Evolutionary conservation across 1,140 invertebrate genomes (phyloP), one percentile per base, ranked within the genome.

Genomic region (Aphelenchoides besseyi): DNA sequence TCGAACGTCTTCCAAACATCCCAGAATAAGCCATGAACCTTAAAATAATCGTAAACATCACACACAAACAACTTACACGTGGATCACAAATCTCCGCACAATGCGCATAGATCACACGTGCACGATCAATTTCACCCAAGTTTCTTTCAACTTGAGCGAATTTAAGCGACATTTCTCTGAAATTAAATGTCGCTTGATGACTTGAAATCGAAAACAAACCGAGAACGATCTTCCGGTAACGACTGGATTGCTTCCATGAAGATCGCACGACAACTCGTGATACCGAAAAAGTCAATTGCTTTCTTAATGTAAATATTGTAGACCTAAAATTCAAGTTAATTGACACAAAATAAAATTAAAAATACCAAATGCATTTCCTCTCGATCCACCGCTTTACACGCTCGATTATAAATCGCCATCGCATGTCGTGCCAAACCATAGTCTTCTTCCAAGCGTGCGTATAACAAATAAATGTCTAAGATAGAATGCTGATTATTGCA

Each of bases 1-100:
- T 99, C 97, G 88, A 99, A 99, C 79, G 98, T 94, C 87, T 97
- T 97, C 97, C 97, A 99, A 3, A 92, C 92, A 84, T 94, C 91
- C 97, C 97, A 99, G 84, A 98, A 98, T 36, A 92, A 90, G 2
- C 89, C 89, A 5, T 95, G 93, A 1, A 94, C 91, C 89, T 90
- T 70, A 52, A 82, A 77, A 55, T 3, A 76, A 16, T 72, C 29
- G 2, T 9, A 2, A 2, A 28, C 3, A 55, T 18, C 71, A 36
- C 16, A 52, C 9, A 26, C n/a, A 41, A 33, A 75, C 67, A 28
- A 72, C 79, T 85, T 85, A 91, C 90, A 79, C 95, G 89, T 3
- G 97, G 97, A 89, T 99, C 97, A 87, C 95, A 98, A 80, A 98
- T 96, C 89, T 99, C 95, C 79, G 94, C 95, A 83, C 94, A 97